Base-by-base conservation (phyloP, 2,113 vertebrate species). In the Lipotes vexillifer region DNA sequence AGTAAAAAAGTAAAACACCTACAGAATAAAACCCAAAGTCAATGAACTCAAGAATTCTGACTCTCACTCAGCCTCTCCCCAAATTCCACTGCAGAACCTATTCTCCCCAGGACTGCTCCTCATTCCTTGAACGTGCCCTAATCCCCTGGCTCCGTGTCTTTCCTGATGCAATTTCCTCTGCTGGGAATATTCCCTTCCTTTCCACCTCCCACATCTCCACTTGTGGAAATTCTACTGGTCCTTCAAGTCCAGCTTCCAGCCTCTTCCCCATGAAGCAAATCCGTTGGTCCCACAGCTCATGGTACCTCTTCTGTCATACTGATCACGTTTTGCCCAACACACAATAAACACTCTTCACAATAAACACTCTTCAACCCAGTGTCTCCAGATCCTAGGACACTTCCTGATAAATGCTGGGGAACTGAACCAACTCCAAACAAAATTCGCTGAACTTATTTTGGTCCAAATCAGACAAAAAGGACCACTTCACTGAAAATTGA, bases 261-360 rank as follows among this genome's bases (percentile, higher is more conserved):
- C 65, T 61, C 66, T 65, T 5, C 36, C 38, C 69, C 17, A 3
- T 3, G 49, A 52, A 68, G 38, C 59, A 66, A 61, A 41, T 4
- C 8, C 4, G 0, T 46, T 36, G 36, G 44, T 65, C 63, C 71
- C 44, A n/a, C 14, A 57, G 31, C 69, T 44, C 78, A n/a, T 0
- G 9, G 44, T 18, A 33, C 31, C 59, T 44, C n/a, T 52, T 86
- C 18, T 38, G 44, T 15, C 49, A 41, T 2, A 65, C 36, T 3
- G 3, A 5, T 10, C 41, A n/a, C 18, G 1, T 36, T 72, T 8
- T 88, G 21, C 52, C 25, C 23, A 29, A 52, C 0, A 0, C 85
- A 65, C 36, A 41, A 38, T 2, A 41, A 75, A 69, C 57, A 10
- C 31, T 20, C 66, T 29, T 52, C 9, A 59, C 41, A n/a, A 38